phyloP scores from a whole-genome alignment of 2,113 vertebrate genomes.

The Malurus cyaneus region DNA sequence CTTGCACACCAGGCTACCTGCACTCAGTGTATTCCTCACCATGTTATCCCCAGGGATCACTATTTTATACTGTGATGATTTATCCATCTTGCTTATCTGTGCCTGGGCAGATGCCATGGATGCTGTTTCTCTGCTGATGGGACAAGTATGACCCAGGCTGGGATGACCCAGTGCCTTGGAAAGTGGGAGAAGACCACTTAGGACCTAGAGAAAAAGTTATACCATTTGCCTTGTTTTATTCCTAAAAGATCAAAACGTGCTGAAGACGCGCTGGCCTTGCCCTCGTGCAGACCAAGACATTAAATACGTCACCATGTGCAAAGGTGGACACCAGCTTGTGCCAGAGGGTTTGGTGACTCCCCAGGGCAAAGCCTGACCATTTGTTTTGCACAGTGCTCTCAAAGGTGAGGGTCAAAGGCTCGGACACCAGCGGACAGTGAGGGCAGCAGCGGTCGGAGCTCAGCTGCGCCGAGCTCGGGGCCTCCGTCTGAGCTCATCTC shows the following conservation, averaged over 20 bases:
- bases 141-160: fast-evolving
- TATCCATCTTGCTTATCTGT: background rate
- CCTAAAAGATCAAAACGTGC: background rate
- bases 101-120: background rate
- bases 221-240: background rate
- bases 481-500: conserved; percentile 4
- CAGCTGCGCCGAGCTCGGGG: background rate
- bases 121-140: background rate
- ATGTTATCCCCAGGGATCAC: background rate
- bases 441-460: background rate
- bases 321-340: background rate
- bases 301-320: background rate
- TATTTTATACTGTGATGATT: background rate
- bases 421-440: fast-evolving
- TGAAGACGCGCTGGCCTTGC: background rate
- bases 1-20: background rate
- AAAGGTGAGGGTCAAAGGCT: conserved; percentile 17
- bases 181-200: background rate
- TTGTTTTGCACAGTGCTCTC: background rate
- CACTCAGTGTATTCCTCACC: background rate
- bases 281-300: background rate
- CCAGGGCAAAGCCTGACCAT: background rate
- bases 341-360: background rate
- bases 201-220: background rate
- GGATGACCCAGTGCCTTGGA: background rate